Percentiles rank a stretch among this genome's conserved stretches.
phyloP scores from a whole-genome alignment of 2,113 vertebrate species.

The Drymodes brunneopygia region DNA sequence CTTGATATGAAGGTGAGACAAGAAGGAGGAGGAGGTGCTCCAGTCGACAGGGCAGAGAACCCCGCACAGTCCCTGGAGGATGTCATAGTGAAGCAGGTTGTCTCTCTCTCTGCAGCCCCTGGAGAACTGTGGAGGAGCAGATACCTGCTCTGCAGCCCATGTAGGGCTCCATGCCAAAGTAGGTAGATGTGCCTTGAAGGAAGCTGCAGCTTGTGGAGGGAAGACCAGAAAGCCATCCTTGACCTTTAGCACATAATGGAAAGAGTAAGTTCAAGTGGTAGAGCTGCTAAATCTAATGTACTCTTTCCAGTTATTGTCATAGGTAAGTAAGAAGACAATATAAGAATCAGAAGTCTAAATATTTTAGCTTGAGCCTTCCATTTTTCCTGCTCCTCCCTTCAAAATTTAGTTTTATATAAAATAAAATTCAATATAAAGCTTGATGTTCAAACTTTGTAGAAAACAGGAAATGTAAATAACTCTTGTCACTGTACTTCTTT shows the following conservation, averaged over 20 bases:
- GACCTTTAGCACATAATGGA: neutral
- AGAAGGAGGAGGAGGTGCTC: neutral
- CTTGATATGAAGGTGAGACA: neutral
- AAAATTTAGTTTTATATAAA: neutral
- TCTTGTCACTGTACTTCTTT: neutral
- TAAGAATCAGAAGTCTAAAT: neutral
- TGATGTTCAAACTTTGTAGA: neutral
- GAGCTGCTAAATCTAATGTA: neutral
- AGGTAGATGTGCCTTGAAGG: neutral
- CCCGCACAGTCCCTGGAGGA: neutral
- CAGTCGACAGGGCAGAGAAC: neutral
- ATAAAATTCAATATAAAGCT: neutral
- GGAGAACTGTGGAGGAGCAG: neutral
- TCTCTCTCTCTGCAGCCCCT: neutral
- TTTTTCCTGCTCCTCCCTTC: neutral
- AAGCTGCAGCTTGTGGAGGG: neutral
- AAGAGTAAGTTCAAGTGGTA: neutral
- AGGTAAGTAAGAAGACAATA: neutral
- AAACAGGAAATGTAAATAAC: neutral
- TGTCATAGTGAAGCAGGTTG: neutral
- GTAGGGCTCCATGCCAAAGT: neutral
- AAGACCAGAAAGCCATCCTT: neutral
- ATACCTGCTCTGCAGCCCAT: accelerated
- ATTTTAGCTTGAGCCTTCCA: neutral
- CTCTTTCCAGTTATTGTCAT: neutral